A percentile compares a stretch with the other conserved stretches of the same genome.
phyloP scores from a whole-genome alignment of 2,797 vertebrate species.

The Furcifer pardalis region DNA sequence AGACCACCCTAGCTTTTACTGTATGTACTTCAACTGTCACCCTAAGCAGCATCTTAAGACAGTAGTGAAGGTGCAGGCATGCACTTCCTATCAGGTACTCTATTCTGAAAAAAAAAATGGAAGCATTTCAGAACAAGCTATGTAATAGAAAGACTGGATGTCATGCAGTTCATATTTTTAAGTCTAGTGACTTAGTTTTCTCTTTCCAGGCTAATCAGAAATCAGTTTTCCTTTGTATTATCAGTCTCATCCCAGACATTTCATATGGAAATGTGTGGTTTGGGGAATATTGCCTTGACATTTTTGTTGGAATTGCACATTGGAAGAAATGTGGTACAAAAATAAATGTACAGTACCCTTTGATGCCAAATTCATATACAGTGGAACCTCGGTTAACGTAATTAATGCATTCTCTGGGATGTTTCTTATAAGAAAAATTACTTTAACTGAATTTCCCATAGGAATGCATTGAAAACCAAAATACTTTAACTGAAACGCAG shows the following conservation, averaged over 20 bases:
- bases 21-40: too few relatives aligned
- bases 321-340: background rate
- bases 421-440: too few relatives aligned
- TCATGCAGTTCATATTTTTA: too few relatives aligned
- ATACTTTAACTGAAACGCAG: too few relatives aligned
- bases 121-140: too few relatives aligned
- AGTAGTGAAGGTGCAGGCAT: background rate
- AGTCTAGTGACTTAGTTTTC: background rate
- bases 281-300: background rate
- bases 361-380: background rate
- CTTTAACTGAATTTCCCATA: too few relatives aligned
- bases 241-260: background rate
- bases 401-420: too few relatives aligned
- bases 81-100: too few relatives aligned
- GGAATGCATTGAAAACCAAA: too few relatives aligned
- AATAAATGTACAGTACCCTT: background rate
- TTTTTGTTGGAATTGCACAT: background rate
- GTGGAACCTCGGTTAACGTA: too few relatives aligned
- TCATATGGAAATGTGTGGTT: background rate
- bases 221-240: background rate
- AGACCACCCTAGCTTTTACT: background rate
- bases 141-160: too few relatives aligned
- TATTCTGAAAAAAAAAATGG: too few relatives aligned
- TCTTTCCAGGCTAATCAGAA: background rate
- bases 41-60: background rate